Evolutionary conservation across 2,888 invertebrate genomes (phyloP), one percentile per base, ranked within the genome.

Genomic region (Ennomos fuscantarius): DNA sequence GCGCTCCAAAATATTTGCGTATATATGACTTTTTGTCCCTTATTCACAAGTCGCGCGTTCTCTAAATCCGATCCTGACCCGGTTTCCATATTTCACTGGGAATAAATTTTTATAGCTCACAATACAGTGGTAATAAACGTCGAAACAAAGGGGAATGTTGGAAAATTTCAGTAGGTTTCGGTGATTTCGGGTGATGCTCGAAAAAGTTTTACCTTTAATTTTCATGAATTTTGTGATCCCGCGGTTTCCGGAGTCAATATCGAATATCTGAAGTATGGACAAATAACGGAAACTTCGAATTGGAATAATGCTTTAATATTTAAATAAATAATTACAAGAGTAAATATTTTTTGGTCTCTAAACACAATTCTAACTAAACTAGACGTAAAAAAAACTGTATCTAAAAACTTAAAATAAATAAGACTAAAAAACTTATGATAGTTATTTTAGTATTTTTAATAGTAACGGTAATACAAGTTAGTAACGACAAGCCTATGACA

Each of bases 41-140:
- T 52, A 47, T 41, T 34, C 24, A 32, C 46, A n/a, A n/a, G 40
- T 8, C 31, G 9, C 8, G 11, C 3, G 45, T n/a, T 32, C 49
- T 48, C 65, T 51, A 44, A 63, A 60, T 62, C 55, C 63, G 60
- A 11, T 36, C 62, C 44, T 51, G 60, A 33, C 49, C 51, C 43
- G 47, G 48, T 47, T 65, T 52, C 63, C 63, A 68, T 68, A 68
- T 66, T 70, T 69, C 64, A 67, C 62, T 53, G 59, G 48, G 64
- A 63, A 69, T 69, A 70, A 60, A 59, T 70, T 70, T 69, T 70
- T 70, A 67, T 66, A 53, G 66, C 55, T 52, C 39, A 51, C 63
- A 64, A 67, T 67, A 66, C 63, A 64, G 57, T 55, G 62, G 64
- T 65, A 65, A 66, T 70, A 69, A 68, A 69, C 53, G 63, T 57